Evolutionary conservation across 2,888 invertebrate genomes (phyloP).

Genomic region (Limulus polyphemus): DNA sequence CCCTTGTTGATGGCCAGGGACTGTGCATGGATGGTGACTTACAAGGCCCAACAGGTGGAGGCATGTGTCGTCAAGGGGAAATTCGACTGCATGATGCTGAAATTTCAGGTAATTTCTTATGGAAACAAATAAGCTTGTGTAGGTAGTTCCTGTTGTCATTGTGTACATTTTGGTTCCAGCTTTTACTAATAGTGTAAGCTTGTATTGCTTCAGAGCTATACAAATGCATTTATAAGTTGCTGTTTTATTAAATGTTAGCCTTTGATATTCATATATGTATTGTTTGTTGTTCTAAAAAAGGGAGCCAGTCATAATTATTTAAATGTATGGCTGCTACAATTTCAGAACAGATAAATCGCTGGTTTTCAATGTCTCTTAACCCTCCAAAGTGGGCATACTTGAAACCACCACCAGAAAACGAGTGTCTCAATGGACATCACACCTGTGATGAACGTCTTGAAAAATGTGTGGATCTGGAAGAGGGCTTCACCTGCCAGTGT

Average conservation of each 20-base stretch:
- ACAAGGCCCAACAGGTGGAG: conserved; percentile 38
- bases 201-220: too few relatives aligned
- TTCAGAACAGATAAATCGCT: conserved; percentile 17
- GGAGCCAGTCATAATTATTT: too few relatives aligned
- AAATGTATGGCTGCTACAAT: background rate
- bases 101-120: too few relatives aligned
- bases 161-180: too few relatives aligned
- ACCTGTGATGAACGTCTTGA: conserved; percentile 75
- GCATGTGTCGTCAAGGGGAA: background rate
- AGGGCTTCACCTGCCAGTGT: conserved; percentile 75
- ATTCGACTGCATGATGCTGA: too few relatives aligned
- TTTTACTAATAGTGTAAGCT: too few relatives aligned
- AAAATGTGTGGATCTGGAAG: conserved; percentile 66
- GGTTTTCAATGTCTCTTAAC: conserved; percentile 22
- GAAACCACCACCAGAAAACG: conserved; percentile 81
- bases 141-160: too few relatives aligned
- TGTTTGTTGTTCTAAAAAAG: too few relatives aligned
- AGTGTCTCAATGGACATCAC: conserved; percentile 81
- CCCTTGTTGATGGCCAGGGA: conserved; percentile 46
- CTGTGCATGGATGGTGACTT: conserved; percentile 75
- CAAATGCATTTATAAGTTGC: too few relatives aligned
- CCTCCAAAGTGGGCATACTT: conserved; percentile 65
- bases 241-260: too few relatives aligned
- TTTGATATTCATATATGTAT: too few relatives aligned
- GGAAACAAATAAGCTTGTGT: too few relatives aligned